These are phyloP conservation scores for Eumaeus atala DNA, from an alignment of 1,140 invertebrate species.

Conservation along the genomic window DNA sequence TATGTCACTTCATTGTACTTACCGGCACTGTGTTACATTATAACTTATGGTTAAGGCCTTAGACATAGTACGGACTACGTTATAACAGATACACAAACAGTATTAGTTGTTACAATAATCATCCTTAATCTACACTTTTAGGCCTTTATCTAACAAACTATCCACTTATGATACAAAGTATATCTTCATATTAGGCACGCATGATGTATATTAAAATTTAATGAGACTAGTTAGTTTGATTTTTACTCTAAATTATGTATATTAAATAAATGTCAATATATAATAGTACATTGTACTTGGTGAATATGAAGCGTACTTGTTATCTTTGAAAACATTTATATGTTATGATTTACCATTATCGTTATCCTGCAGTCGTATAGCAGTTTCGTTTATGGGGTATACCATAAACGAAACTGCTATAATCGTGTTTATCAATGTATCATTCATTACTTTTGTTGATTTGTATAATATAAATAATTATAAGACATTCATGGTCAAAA, in stretches of 20 bases:
- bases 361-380: too few species aligned
- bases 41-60: too few species aligned
- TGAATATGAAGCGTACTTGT: slow-evolving; percentile 63
- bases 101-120: slow-evolving; percentile 8
- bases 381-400: too few species aligned
- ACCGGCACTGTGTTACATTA: slow-evolving; percentile 13
- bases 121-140: slow-evolving; percentile 14
- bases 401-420: too few species aligned
- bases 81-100: background rate
- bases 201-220: slow-evolving; percentile 61
- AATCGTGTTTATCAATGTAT: too few species aligned
- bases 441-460: too few species aligned
- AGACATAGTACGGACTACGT: too few species aligned
- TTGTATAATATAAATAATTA: background rate
- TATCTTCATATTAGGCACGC: slow-evolving; percentile 61
- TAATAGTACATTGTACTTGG: slow-evolving; percentile 63
- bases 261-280: slow-evolving; percentile 23
- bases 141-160: slow-evolving; percentile 8
- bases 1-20: slow-evolving; percentile 25
- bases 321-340: slow-evolving; percentile 36
- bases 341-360: too few species aligned
- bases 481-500: background rate
- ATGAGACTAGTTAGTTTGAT: slow-evolving; percentile 72
- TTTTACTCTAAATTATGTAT: slow-evolving; percentile 49
- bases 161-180: slow-evolving; percentile 12